A percentile compares a stretch with the other conserved stretches of the same genome.
These are phyloP conservation scores for Helogale parvula DNA, from an alignment of 2,113 vertebrate species.

Conservation along the genomic window DNA sequence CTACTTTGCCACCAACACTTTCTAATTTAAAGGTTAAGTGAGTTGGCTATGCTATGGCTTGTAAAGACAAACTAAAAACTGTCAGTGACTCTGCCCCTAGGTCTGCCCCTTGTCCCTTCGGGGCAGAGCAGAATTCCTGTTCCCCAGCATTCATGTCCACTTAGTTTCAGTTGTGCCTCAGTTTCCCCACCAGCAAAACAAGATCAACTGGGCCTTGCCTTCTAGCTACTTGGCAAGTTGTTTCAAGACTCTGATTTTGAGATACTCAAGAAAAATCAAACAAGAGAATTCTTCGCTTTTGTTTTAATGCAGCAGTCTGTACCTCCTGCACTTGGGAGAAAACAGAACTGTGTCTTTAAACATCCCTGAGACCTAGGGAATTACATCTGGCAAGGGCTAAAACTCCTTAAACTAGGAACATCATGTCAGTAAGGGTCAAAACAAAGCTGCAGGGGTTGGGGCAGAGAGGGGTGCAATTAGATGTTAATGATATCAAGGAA, in stretches of 20 bases:
- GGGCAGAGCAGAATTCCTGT: background rate
- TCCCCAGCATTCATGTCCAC: background rate
- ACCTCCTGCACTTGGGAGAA: background rate
- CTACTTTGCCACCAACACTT: background rate
- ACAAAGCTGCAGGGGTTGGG: background rate
- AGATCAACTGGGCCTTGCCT: background rate
- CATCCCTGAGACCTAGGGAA: slow-evolving; percentile 5
- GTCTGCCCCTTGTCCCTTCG: background rate
- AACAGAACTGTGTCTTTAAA: slow-evolving; percentile 40
- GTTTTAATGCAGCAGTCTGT: background rate
- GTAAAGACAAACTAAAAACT: background rate
- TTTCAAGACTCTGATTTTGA: slow-evolving; percentile 9
- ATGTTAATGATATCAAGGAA: background rate
- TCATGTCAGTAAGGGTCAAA: background rate
- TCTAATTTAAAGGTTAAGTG: background rate
- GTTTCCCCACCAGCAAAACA: background rate
- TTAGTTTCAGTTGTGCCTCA: background rate
- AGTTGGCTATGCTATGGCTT: background rate
- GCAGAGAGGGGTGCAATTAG: background rate
- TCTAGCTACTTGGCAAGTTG: background rate
- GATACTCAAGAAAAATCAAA: background rate
- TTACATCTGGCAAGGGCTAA: background rate
- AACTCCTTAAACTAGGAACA: background rate
- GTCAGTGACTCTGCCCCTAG: background rate
- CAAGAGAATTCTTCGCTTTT: background rate